Conservation (phyloP, 2,888 invertebrate species). For the Masnerella sp. region DNA sequence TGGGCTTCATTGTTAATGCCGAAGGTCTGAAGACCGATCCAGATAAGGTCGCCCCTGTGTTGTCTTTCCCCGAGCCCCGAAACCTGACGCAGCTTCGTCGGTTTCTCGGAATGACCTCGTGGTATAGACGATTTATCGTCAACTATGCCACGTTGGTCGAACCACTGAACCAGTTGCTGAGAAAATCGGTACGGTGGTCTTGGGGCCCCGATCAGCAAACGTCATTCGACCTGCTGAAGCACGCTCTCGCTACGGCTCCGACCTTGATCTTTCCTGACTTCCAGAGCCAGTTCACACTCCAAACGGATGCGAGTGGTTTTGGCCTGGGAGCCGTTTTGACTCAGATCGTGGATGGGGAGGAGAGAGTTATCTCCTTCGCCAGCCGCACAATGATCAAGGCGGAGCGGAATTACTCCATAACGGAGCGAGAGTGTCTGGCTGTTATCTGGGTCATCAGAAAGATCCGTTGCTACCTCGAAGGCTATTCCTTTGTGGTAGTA, state of each 20-base stretch:
- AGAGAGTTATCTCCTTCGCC: conserved; percentile 61
- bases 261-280: background rate
- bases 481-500: conserved; percentile 58
- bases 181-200: background rate
- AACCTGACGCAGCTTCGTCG: conserved; percentile 51
- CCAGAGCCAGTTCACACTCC: background rate
- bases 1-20: conserved; percentile 41
- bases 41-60: conserved; percentile 19
- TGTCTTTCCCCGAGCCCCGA: conserved; percentile 26
- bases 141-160: background rate
- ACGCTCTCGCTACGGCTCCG: background rate
- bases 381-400: conserved; percentile 54
- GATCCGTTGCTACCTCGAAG: too few species aligned
- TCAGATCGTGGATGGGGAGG: conserved; percentile 39
- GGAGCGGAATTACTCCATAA: conserved; percentile 61
- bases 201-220: background rate
- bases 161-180: background rate
- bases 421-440: too few species aligned
- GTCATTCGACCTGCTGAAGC: background rate
- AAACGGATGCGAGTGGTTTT: too few species aligned
- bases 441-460: too few species aligned
- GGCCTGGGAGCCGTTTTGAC: too few species aligned
- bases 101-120: conserved; percentile 61
- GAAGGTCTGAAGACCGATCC: conserved; percentile 38
- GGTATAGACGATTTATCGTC: background rate